Conservation (phyloP, 2,797 vertebrate species). For the Rhynchonycteris naso region DNA sequence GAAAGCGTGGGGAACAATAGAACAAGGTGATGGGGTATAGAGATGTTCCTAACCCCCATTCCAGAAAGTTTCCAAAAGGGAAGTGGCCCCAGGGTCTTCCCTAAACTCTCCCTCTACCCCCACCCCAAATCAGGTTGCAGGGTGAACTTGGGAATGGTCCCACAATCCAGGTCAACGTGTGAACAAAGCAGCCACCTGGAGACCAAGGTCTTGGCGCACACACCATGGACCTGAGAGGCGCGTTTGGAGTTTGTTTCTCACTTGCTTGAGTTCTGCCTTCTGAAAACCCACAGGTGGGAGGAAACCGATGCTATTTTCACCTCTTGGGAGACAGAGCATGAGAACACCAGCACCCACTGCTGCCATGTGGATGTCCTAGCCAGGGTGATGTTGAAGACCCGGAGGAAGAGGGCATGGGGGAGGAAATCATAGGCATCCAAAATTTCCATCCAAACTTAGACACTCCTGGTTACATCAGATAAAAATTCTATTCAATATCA, state of each 20-base stretch:
- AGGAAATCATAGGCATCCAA: not conserved
- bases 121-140: not conserved
- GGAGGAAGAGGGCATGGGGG: not conserved
- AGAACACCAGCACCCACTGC: not conserved
- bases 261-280: not conserved
- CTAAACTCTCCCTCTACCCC: not conserved
- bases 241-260: not conserved
- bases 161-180: not conserved
- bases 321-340: not conserved
- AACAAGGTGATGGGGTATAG: not conserved
- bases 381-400: not conserved
- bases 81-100: not conserved
- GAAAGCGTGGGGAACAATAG: not conserved
- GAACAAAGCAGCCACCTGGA: not conserved
- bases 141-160: not conserved
- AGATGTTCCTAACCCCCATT: too few species aligned
- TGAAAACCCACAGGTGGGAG: not conserved
- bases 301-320: not conserved
- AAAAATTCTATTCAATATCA: not conserved
- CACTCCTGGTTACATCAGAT: not conserved
- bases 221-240: rapidly evolving
- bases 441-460: not conserved
- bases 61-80: not conserved
- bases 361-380: not conserved
- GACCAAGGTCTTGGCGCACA: not conserved